Evolutionary conservation across 2,113 vertebrate genomes (phyloP).

Genomic region (Symphodus melops): DNA sequence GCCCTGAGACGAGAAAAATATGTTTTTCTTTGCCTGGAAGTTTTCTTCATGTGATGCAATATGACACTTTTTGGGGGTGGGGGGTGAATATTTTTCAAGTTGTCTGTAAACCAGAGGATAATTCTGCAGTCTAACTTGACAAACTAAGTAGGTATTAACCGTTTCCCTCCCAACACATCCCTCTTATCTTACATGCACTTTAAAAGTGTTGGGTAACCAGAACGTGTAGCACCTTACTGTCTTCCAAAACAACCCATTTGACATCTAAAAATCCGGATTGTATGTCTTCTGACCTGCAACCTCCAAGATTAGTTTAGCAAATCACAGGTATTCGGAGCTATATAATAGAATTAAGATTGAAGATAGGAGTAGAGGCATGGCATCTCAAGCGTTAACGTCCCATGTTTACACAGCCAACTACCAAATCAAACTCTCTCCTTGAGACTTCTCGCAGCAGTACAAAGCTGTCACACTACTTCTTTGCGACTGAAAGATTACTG

Average conservation of each 20-base stretch:
- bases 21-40: too few relatives aligned
- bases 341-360: too few relatives aligned
- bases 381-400: neutral
- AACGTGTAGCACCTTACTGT: neutral
- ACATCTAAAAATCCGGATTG: neutral
- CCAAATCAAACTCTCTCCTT: neutral
- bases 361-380: too few relatives aligned
- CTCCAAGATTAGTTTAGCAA: neutral
- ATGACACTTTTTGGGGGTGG: too few relatives aligned
- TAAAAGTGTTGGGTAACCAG: neutral
- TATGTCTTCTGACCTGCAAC: neutral
- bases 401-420: neutral
- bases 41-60: too few relatives aligned
- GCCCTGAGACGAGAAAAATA: too few relatives aligned
- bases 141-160: too few relatives aligned
- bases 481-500: constrained; percentile 18
- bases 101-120: too few relatives aligned
- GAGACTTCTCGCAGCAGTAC: neutral
- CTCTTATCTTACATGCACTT: too few relatives aligned
- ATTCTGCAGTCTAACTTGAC: too few relatives aligned
- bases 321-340: neutral
- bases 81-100: too few relatives aligned
- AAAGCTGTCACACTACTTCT: neutral
- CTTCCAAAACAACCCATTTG: neutral
- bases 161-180: too few relatives aligned